Percentiles rank a stretch among this genome's conserved stretches.
These are phyloP conservation scores for Vannuccia rotundouncinata DNA, from an alignment of 2,888 invertebrate genomes.

Conservation along the genomic window DNA sequence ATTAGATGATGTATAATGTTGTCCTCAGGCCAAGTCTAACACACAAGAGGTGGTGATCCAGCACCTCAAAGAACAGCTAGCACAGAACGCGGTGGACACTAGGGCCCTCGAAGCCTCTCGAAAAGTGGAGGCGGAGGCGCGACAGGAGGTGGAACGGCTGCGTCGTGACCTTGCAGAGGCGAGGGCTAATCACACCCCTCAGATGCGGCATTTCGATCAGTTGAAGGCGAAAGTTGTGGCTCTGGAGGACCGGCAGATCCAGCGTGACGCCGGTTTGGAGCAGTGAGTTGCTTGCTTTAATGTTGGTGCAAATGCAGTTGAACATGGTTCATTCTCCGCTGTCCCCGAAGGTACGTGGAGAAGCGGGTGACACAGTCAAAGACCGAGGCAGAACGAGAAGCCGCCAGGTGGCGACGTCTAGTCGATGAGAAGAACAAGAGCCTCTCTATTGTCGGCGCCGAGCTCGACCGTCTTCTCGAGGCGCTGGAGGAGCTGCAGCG, in stretches of 20 bases:
- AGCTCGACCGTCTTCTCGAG: conserved; percentile 22
- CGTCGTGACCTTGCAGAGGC: background rate
- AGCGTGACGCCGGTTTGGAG: background rate
- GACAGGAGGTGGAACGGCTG: background rate
- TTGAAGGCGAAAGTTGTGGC: background rate
- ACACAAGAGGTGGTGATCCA: background rate
- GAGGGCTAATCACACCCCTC: background rate
- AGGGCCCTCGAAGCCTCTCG: background rate
- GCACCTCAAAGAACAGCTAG: background rate
- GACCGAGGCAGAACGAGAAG: background rate
- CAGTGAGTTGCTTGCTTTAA: background rate
- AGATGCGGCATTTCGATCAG: background rate
- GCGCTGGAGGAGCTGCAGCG: conserved; percentile 20
- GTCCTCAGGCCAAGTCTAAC: background rate
- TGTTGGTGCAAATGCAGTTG: no score
- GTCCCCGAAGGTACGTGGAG: conserved; percentile 11
- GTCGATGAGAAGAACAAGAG: conserved; percentile 10
- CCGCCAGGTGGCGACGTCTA: background rate
- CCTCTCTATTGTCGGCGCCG: background rate
- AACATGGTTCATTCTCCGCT: no score
- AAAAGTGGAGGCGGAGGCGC: background rate
- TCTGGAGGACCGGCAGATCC: background rate
- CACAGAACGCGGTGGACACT: background rate
- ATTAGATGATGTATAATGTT: no score
- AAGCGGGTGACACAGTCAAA: background rate